A percentile compares a stretch with the other conserved stretches of the same genome.
These are phyloP conservation scores for Drosophila tsacasi DNA, from an alignment of 1,140 invertebrate species.

Conservation along the genomic window DNA sequence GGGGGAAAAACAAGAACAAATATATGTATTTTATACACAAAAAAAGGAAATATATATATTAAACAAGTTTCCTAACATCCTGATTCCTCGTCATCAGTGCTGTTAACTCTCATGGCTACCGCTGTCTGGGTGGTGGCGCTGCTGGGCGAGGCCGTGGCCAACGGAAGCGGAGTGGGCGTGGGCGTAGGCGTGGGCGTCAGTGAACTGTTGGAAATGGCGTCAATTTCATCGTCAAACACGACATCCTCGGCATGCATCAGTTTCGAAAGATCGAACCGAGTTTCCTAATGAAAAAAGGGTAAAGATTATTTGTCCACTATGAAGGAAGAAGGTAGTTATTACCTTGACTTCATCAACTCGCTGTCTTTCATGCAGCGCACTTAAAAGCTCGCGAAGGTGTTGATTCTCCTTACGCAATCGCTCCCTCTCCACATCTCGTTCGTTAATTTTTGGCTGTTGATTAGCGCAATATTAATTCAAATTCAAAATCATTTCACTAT, in stretches of 20 bases:
- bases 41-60: constrained; percentile 24
- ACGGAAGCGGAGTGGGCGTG: constrained; percentile 39
- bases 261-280: constrained; percentile 72
- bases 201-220: constrained; percentile 70
- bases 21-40: constrained; percentile 54
- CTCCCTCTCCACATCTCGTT: constrained; percentile 91
- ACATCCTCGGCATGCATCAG: constrained; percentile 76
- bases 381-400: constrained; percentile 90
- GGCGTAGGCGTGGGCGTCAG: constrained; percentile 74
- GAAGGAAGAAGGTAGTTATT: neutral
- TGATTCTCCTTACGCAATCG: constrained; percentile 90
- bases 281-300: constrained; percentile 52
- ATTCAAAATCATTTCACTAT: neutral
- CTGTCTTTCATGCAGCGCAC: constrained; percentile 87
- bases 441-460: constrained; percentile 89
- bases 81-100: constrained; percentile 23
- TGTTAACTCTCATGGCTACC: constrained; percentile 32
- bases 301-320: neutral
- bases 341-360: constrained; percentile 84
- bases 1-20: constrained; percentile 51
- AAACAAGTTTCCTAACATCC: constrained; percentile 40
- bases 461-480: neutral
- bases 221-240: constrained; percentile 78
- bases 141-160: constrained; percentile 15
- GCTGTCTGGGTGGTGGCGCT: constrained; percentile 24